Evolutionary conservation across 2,888 invertebrate species (phyloP).

Genomic region (Nesidiocoris tenuis): DNA sequence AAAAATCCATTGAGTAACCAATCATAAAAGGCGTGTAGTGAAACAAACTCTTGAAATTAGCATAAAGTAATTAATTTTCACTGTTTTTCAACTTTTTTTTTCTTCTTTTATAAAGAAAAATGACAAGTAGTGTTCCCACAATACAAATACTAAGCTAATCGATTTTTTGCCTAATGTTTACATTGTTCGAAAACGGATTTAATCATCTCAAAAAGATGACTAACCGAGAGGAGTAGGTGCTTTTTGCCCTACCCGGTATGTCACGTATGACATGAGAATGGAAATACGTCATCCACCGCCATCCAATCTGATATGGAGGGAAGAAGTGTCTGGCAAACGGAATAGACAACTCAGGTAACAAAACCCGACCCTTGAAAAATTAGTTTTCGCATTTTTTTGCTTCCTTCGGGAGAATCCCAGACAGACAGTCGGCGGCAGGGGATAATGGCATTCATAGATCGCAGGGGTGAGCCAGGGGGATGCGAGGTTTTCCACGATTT

Average conservation of each 20-base stretch:
- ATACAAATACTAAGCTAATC: too few species aligned
- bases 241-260: neutral
- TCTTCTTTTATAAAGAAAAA: too few species aligned
- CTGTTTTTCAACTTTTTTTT: too few species aligned
- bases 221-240: too few species aligned
- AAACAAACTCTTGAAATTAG: too few species aligned
- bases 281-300: neutral
- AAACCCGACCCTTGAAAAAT: constrained; percentile 32
- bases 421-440: constrained; percentile 3
- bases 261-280: neutral
- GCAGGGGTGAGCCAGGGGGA: neutral
- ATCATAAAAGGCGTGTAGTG: too few species aligned
- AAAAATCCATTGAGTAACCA: too few species aligned
- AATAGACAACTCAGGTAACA: constrained; percentile 24
- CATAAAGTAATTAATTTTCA: too few species aligned
- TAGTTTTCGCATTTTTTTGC: constrained; percentile 35
- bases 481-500: constrained; percentile 10
- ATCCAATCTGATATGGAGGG: constrained; percentile 1
- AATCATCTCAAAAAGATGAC: too few species aligned
- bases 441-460: constrained; percentile 35
- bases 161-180: too few species aligned
- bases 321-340: constrained; percentile 7
- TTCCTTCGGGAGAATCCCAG: neutral
- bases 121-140: too few species aligned
- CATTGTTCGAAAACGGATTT: neutral